These are phyloP conservation scores for Athetis lepigone DNA, from an alignment of 2,888 invertebrate species.

Conservation along the genomic window DNA sequence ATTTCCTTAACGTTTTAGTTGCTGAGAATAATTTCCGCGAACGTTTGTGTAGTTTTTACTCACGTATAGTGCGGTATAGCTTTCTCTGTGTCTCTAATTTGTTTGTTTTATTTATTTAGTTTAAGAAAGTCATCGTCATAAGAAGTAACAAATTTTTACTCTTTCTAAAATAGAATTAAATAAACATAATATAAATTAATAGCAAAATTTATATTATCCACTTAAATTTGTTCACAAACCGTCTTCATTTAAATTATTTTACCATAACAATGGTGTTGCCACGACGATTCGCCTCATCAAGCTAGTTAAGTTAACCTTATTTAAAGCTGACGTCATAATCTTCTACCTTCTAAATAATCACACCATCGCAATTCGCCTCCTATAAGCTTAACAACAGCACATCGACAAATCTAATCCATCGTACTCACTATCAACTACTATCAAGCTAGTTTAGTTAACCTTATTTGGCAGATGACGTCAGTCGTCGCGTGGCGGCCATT, in stretches of 20 bases:
- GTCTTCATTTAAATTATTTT: not conserved
- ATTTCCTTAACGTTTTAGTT: constrained; percentile 34
- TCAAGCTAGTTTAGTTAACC: constrained; percentile 45
- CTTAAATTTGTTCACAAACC: not conserved
- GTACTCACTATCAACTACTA: constrained; percentile 25
- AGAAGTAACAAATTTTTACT: too few species aligned
- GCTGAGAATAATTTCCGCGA: constrained; percentile 5
- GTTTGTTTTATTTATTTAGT: not conserved
- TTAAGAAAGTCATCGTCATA: too few species aligned
- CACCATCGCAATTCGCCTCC: not conserved
- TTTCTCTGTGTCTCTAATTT: not conserved
- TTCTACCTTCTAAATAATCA: not conserved
- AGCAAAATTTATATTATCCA: not conserved
- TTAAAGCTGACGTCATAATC: too few species aligned
- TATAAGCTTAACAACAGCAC: constrained; percentile 20
- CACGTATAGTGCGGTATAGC: not conserved
- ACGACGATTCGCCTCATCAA: too few species aligned
- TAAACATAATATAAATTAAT: too few species aligned
- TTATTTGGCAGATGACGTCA: constrained; percentile 49
- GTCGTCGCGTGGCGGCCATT: constrained; percentile 41
- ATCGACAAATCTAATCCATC: constrained; percentile 32
- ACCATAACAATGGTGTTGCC: not conserved
- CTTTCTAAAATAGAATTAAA: too few species aligned
- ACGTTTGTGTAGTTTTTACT: not conserved
- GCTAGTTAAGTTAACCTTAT: too few species aligned